These are phyloP conservation scores for Psammodynastes pulverulentus DNA, from an alignment of 2,113 vertebrate genomes.

Conservation along the genomic window DNA sequence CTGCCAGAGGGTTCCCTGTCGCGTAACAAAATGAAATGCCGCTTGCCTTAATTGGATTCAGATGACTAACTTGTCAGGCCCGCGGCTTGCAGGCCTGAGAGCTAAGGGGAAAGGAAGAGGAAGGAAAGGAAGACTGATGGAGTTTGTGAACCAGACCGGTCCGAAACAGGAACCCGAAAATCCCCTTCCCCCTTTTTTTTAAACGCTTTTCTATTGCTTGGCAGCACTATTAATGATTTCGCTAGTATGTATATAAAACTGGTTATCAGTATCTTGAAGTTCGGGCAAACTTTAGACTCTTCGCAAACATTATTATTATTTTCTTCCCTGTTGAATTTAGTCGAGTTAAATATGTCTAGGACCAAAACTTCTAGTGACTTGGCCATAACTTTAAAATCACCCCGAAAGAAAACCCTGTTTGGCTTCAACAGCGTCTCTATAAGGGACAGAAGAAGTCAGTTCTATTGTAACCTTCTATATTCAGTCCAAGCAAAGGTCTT, in stretches of 20 bases:
- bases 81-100: conserved; percentile 74
- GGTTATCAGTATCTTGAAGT: neutral
- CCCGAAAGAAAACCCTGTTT: neutral
- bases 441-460: too few relatives aligned
- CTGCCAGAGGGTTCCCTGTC: conserved; percentile 72
- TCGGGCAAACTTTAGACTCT: neutral
- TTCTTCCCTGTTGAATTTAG: neutral
- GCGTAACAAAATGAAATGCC: conserved; percentile 78
- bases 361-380: neutral
- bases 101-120: conserved; percentile 63
- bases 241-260: neutral
- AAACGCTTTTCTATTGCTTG: neutral
- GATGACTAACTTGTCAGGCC: conserved; percentile 78
- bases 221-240: neutral
- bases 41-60: conserved; percentile 80
- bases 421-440: neutral
- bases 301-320: too few relatives aligned
- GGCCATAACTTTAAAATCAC: neutral
- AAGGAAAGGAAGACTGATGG: neutral
- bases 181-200: neutral
- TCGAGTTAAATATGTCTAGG: neutral
- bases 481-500: neutral
- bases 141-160: conserved; percentile 54
- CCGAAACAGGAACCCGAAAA: conserved; percentile 50
- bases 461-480: neutral